Base-by-base conservation (phyloP, 2,797 vertebrate genomes). In the Parotocinclus haroldoi region DNA sequence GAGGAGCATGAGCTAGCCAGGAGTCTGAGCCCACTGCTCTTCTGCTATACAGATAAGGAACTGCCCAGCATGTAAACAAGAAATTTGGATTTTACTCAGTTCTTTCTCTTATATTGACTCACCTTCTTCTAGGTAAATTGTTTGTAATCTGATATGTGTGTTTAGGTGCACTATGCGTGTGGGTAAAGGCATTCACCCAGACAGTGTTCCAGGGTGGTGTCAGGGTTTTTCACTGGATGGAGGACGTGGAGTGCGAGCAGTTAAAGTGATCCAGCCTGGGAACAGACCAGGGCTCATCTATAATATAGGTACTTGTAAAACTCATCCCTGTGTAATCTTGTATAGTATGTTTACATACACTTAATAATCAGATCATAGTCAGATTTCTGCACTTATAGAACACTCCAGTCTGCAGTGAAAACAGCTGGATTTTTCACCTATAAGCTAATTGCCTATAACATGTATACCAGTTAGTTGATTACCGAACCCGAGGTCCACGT, bases 211-310 rank as follows among this genome's bases (percentile, higher is more conserved):
- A 0, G 96, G 95, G 65, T 99, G 97, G 97, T 99, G 97, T 76
- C 96, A 99, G 85, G 94, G 91, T 9, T 99, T 99, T 82, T 99
- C 97, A 19, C 81, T 98, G 82, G 96, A 99, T 14, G 96, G 97
- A 37, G 96, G 97, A 0, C 94, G 92, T 58, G 97, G 97, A 40
- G 95, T 99, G 58, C 87, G 97, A 81, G 95, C 97, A 1, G 90
- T 99, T 10, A 98, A 96, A 82, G 96, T 99, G 49, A 98, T 98
- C 79, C 96, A 98, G 66, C 94, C 91, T 1, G 96, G 96, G 37
- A 96, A 99, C 86, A 80, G 96, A 39, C 97, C 97, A 0, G 96
- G 96, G 10, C 94, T 99, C 65, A 96, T 99, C 82, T 99, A 99
- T 78, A 99, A 98, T 83, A 99, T 99, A 6, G 97, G 97, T 90